These are phyloP conservation scores for Muricea muricata DNA, from an alignment of 92 coral and sea anemone genomes.

Conservation along the genomic window DNA sequence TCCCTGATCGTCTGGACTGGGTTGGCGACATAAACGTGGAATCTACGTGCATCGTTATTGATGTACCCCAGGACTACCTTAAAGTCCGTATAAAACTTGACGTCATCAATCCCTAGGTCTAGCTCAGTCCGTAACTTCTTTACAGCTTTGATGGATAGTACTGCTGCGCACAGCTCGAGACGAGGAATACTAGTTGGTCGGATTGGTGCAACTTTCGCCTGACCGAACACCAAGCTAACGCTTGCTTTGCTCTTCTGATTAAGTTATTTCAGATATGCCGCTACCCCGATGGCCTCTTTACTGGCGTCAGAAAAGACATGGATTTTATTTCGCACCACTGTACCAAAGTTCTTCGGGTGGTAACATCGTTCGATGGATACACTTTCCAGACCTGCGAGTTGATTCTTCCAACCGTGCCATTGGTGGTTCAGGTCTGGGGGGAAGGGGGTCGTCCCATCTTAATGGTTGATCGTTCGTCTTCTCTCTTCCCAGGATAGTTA, in stretches of 20 bases:
- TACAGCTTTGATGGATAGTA: conserved; percentile 39
- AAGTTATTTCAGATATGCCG: conserved; percentile 32
- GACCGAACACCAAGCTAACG: conserved; percentile 9
- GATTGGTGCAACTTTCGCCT: conserved; percentile 39
- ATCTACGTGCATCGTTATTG: conserved; percentile 33
- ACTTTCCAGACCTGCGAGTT: conserved; percentile 4
- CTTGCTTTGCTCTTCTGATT: not conserved
- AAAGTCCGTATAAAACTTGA: conserved; percentile 53
- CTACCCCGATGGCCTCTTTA: conserved; percentile 48
- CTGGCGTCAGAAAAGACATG: conserved; percentile 59
- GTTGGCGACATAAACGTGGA: conserved; percentile 55
- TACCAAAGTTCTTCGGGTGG: conserved; percentile 22
- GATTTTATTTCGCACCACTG: conserved; percentile 18
- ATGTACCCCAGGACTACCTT: conserved; percentile 53
- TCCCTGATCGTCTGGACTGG: conserved; percentile 38
- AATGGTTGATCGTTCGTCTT: conserved; percentile 18
- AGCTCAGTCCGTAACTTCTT: conserved; percentile 6
- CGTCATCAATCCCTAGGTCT: conserved; percentile 15
- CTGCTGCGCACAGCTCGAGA: conserved; percentile 56
- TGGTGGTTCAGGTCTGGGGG: conserved; percentile 13
- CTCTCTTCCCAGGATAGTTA: conserved; percentile 42
- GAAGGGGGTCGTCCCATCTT: conserved; percentile 57
- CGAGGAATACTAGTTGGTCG: conserved; percentile 48
- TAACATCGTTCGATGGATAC: conserved; percentile 38
- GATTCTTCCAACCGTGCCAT: conserved; percentile 41